Percentiles rank a stretch among this genome's conserved stretches.
Conservation (phyloP, 2,113 vertebrate genomes). For the Marmota monax region DNA sequence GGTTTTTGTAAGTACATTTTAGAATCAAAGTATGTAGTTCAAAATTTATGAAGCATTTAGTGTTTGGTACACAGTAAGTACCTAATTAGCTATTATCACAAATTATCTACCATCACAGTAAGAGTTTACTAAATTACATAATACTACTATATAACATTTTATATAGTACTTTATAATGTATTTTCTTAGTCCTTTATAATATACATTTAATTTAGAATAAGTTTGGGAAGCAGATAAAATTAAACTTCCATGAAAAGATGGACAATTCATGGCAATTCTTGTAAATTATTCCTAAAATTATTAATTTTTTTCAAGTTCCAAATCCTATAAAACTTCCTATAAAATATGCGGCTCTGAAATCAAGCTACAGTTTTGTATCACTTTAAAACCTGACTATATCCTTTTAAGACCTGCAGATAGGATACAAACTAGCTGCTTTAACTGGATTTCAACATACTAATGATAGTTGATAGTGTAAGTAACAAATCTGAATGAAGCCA, state of each 20-base stretch:
- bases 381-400: background rate
- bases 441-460: background rate
- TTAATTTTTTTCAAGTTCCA: background rate
- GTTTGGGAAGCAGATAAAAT: background rate
- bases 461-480: background rate
- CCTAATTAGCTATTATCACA: background rate
- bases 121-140: background rate
- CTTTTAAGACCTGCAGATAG: background rate
- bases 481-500: background rate
- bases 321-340: background rate
- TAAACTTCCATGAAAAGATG: slow-evolving; percentile 36
- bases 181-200: slow-evolving; percentile 28
- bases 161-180: background rate
- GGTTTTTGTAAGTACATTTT: background rate
- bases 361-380: background rate
- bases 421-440: slow-evolving; percentile 1
- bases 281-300: slow-evolving; percentile 14
- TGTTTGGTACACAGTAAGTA: background rate
- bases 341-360: slow-evolving; percentile 14
- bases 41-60: slow-evolving; percentile 18
- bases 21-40: slow-evolving; percentile 3
- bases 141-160: background rate
- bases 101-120: background rate
- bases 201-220: slow-evolving; percentile 26
- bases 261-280: background rate